Evolutionary conservation across 2,113 vertebrate genomes (phyloP).

Genomic region (Psettodes erumei): DNA sequence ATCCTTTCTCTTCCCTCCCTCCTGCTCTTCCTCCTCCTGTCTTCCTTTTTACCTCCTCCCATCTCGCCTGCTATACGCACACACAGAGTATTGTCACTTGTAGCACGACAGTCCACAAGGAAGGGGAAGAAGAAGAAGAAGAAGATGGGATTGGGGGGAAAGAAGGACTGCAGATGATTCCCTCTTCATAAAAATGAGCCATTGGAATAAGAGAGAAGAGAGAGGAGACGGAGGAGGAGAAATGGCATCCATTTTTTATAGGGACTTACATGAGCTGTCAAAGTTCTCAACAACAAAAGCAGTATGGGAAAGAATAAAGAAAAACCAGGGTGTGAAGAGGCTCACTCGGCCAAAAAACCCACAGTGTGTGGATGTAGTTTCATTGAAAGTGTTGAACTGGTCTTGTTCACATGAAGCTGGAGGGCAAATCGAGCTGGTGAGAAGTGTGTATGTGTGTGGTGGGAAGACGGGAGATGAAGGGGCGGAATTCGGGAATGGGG

Average conservation of each 20-base stretch:
- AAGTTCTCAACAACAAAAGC: conserved; percentile 53
- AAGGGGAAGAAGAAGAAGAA: conserved; percentile 13
- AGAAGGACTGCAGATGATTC: conserved; percentile 30
- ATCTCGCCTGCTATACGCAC: conserved; percentile 20
- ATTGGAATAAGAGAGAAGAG: background rate
- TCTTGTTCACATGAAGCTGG: conserved; percentile 47
- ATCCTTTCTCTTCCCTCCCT: background rate
- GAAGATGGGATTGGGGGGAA: background rate
- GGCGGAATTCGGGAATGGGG: background rate
- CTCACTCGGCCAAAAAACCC: conserved; percentile 32
- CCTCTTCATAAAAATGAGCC: conserved; percentile 37
- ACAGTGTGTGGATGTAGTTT: conserved; percentile 33
- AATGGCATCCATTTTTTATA: conserved; percentile 64
- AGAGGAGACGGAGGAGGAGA: background rate
- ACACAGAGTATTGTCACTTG: conserved; percentile 31
- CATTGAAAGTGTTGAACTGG: conserved; percentile 54
- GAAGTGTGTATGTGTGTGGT: conserved; percentile 6
- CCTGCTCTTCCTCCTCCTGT: background rate
- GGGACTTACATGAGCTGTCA: conserved; percentile 58
- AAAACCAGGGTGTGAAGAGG: conserved; percentile 24
- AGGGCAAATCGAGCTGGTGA: conserved; percentile 37
- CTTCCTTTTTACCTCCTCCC: background rate
- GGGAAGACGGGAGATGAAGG: background rate
- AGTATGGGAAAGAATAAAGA: conserved; percentile 26
- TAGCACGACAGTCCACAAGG: conserved; percentile 21